A percentile compares a stretch with the other conserved stretches of the same genome.
phyloP scores from a whole-genome alignment of 1,140 invertebrate genomes.

The Drosophila busckii region DNA sequence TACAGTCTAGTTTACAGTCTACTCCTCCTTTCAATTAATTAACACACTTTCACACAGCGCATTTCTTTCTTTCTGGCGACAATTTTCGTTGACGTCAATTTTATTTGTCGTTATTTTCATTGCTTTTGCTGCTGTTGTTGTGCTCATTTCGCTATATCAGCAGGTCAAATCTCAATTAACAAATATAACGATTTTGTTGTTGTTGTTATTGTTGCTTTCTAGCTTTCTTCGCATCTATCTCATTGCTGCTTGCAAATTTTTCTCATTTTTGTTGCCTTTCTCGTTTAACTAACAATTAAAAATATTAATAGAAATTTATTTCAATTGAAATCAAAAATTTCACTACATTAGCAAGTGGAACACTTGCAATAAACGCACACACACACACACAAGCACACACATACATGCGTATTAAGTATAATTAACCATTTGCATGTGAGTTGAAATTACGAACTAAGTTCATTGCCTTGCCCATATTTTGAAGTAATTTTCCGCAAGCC shows the following conservation, averaged over 20 bases:
- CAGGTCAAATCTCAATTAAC: slow-evolving; percentile 76
- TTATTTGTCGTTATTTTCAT: slow-evolving; percentile 41
- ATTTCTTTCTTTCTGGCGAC: slow-evolving; percentile 65
- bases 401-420: too few relatives aligned
- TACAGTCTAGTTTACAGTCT: too few relatives aligned
- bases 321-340: slow-evolving; percentile 76
- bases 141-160: slow-evolving; percentile 71
- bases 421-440: slow-evolving; percentile 18
- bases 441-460: slow-evolving; percentile 11
- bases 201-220: slow-evolving; percentile 50
- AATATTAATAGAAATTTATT: slow-evolving; percentile 77
- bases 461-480: neutral
- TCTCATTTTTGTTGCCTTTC: slow-evolving; percentile 21
- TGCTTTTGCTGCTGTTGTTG: slow-evolving; percentile 29
- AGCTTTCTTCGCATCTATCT: slow-evolving; percentile 31
- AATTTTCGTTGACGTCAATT: slow-evolving; percentile 69
- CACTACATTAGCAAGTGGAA: slow-evolving; percentile 36
- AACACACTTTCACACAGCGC: slow-evolving; percentile 69
- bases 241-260: slow-evolving; percentile 29
- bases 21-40: slow-evolving; percentile 66
- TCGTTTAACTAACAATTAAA: slow-evolving; percentile 74
- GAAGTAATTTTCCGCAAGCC: neutral
- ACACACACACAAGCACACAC: too few relatives aligned
- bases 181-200: slow-evolving; percentile 69
- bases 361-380: too few relatives aligned